Percentiles rank a stretch among this genome's conserved stretches.
Conservation (phyloP, 64 coral and sea anemone species). For the Actinia tenebrosa region DNA sequence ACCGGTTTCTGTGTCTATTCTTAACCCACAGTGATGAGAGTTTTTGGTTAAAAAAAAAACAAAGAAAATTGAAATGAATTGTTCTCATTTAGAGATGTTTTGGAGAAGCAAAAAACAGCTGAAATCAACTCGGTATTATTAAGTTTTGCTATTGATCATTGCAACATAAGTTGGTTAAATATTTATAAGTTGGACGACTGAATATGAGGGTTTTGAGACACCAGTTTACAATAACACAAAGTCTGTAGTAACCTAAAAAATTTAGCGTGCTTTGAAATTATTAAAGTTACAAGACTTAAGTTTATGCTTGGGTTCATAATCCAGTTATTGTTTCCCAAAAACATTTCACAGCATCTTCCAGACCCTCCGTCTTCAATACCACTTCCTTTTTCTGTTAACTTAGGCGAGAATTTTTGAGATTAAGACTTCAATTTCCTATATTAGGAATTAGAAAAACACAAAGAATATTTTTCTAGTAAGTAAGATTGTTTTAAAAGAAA, state of each 20-base stretch:
- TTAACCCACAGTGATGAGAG: not conserved
- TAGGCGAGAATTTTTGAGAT: not conserved
- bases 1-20: not conserved
- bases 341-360: not conserved
- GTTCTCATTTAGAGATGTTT: not conserved
- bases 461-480: not conserved
- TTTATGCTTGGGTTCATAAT: not conserved
- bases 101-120: not conserved
- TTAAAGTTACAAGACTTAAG: not conserved
- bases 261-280: not conserved
- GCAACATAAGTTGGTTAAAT: no score
- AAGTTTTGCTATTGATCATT: no score
- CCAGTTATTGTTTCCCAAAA: not conserved
- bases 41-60: not conserved
- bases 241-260: not conserved
- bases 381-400: not conserved
- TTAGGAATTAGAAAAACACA: not conserved
- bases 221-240: no score
- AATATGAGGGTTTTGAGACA: no score
- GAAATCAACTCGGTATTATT: not conserved
- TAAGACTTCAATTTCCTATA: not conserved
- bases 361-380: not conserved
- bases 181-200: no score
- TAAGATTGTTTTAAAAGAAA: not conserved
- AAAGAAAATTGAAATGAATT: not conserved